phyloP scores from a whole-genome alignment of 2,113 vertebrate species.

The Mungos mungo region DNA sequence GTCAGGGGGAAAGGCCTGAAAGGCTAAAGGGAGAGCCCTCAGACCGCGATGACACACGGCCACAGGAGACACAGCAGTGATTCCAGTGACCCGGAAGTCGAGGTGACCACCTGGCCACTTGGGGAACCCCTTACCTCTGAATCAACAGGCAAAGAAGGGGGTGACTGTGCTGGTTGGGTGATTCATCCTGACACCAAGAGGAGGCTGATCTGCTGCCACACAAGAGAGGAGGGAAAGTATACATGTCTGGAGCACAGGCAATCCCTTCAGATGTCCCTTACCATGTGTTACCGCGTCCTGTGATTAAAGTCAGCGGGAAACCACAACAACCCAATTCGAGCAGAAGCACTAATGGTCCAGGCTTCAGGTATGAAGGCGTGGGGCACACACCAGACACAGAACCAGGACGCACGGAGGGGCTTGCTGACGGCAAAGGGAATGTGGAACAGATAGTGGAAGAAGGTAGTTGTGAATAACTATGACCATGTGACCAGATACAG shows the following conservation, averaged over 20 bases:
- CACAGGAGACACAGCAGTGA: not conserved
- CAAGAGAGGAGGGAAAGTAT: not conserved
- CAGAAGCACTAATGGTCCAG: not conserved
- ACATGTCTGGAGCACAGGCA: not conserved
- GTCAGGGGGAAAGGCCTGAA: not conserved
- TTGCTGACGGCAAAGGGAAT: not conserved
- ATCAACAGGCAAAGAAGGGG: not conserved
- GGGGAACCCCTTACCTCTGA: not conserved
- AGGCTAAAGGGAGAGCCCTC: not conserved
- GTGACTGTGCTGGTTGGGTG: not conserved
- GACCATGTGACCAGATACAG: not conserved
- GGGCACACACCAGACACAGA: not conserved
- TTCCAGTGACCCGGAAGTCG: not conserved
- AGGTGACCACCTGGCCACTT: not conserved
- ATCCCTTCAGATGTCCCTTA: not conserved
- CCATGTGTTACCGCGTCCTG: not conserved
- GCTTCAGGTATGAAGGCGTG: not conserved
- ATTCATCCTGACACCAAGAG: not conserved
- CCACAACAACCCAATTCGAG: not conserved
- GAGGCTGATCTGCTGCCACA: not conserved
- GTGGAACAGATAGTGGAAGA: not conserved
- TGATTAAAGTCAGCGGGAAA: not conserved
- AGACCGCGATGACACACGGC: not conserved
- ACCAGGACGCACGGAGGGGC: not conserved
- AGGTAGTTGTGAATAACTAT: not conserved